Evolutionary conservation across 2,113 vertebrate genomes (phyloP).

Genomic region (Notothenia coriiceps): DNA sequence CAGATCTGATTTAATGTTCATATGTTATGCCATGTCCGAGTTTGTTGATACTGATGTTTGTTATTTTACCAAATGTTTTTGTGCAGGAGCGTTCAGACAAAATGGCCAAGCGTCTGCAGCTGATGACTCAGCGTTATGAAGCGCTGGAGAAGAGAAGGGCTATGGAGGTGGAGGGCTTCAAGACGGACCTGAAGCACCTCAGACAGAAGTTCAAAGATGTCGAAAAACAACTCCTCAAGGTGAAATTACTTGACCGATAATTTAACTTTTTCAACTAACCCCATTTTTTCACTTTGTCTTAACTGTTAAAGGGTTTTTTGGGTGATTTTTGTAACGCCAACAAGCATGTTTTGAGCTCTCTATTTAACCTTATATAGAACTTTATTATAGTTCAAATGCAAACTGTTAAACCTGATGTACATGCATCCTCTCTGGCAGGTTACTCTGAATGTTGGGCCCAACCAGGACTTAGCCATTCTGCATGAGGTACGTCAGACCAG

Average conservation of each 20-base stretch:
- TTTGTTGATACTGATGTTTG: not conserved
- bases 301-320: too few relatives aligned
- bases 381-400: not conserved
- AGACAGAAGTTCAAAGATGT: slow-evolving; percentile 92
- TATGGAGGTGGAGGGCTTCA: slow-evolving; percentile 96
- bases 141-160: slow-evolving; percentile 90
- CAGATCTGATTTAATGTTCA: not conserved
- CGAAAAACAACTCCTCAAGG: slow-evolving; percentile 94
- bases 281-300: too few relatives aligned
- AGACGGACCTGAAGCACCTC: slow-evolving; percentile 91
- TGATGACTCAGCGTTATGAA: slow-evolving; percentile 92
- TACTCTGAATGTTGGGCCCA: slow-evolving; percentile 85
- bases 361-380: not conserved
- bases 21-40: not conserved
- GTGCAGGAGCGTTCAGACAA: slow-evolving; percentile 91
- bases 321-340: not conserved
- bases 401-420: not conserved
- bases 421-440: slow-evolving; percentile 79
- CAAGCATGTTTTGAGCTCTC: not conserved
- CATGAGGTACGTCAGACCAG: slow-evolving; percentile 91
- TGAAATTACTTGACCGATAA: slow-evolving; percentile 58
- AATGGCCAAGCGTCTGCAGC: slow-evolving; percentile 91
- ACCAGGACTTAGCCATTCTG: slow-evolving; percentile 93
- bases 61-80: not conserved
- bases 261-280: too few relatives aligned